Conservation (phyloP, 2,113 vertebrate species). For the Eudorcas thomsonii region DNA sequence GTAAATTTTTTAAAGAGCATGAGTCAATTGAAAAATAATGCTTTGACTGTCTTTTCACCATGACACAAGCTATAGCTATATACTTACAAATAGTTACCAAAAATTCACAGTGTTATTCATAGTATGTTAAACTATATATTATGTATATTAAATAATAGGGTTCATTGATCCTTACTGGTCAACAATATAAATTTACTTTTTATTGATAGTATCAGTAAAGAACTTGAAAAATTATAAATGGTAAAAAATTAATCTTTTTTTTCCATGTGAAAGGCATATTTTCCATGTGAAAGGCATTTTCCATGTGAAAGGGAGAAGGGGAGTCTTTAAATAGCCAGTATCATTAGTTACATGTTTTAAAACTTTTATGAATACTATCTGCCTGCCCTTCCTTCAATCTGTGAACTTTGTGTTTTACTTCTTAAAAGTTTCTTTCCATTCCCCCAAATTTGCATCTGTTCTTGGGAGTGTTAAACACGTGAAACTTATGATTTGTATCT, state of each 20-base stretch:
- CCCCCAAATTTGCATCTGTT: background rate
- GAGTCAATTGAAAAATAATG: background rate
- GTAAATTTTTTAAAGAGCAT: background rate
- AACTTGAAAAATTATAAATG: slow-evolving; percentile 1
- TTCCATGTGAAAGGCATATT: background rate
- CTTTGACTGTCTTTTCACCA: background rate
- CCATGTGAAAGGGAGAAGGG: background rate
- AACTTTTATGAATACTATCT: background rate
- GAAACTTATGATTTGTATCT: background rate
- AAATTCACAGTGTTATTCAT: background rate
- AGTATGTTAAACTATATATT: background rate
- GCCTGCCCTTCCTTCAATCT: background rate
- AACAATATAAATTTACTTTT: background rate
- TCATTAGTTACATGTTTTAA: background rate
- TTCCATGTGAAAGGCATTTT: background rate
- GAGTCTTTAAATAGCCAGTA: background rate
- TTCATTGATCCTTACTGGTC: background rate
- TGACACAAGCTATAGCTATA: background rate
- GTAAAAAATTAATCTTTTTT: background rate
- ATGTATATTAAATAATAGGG: background rate
- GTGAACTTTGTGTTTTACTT: background rate
- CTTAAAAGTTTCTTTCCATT: background rate
- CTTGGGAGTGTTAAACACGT: background rate
- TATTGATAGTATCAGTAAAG: background rate
- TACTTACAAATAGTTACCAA: background rate